Evolutionary conservation across 2,888 invertebrate genomes (phyloP), one percentile per base, ranked within the genome.

Genomic region (Myopa testacea): DNA sequence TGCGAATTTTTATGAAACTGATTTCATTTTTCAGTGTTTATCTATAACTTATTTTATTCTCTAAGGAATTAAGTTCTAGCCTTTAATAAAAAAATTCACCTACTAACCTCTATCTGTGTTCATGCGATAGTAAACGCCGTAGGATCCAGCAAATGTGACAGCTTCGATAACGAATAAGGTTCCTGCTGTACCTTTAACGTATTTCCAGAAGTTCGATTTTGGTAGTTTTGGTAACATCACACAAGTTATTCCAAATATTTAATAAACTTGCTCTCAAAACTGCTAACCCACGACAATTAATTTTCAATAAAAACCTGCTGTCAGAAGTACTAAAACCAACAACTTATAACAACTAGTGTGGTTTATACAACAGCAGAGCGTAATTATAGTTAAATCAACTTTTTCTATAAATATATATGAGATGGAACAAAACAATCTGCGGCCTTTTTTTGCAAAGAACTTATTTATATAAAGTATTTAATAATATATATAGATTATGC

Each of bases 61-160:
- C 26, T 26, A 26, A 26, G 26, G 26, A 1, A 1, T 2, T 26
- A 26, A 26, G 2, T 26, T 26, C 26, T 26, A 26, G 26, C 1
- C 26, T 26, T 45, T 45, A 45, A 45, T 6, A 3, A 45, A 8
- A 45, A 45, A 45, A 45, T 45, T 1, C 0, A 45, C 1, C 6
- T 62, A 78, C 90, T 89, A 89, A 94, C 95, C 93, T 91, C 93
- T 91, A 84, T 93, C 92, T 72, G 91, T 92, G 86, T 94, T 95
- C 87, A 94, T 91, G 89, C 91, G 92, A 86, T 91, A 90, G 92
- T 93, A 95, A 83, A 93, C 85, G 79, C 90, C 91, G 89, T 93
- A 94, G 45, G 92, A 91, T 70, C 89, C 92, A 67, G 91, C 90
- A 85, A 94, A 91, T 40, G 90, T 90, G 76, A 91, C 82, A 19